Evolutionary conservation across 2,113 vertebrate species (phyloP).

Genomic region (Periophthalmus modestus): DNA sequence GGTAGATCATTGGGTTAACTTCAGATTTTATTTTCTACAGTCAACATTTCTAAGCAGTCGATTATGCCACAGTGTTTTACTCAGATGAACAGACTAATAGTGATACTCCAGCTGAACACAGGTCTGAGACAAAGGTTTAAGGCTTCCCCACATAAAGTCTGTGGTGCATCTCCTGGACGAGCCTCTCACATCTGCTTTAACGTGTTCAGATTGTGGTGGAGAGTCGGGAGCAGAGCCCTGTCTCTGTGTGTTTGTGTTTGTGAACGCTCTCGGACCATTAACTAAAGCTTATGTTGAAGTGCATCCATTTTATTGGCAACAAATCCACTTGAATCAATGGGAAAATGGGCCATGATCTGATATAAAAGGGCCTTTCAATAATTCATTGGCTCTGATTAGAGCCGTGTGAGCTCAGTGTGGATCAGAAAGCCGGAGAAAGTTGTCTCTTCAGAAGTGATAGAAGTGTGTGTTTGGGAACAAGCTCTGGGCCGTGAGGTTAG

Average conservation of each 20-base stretch:
- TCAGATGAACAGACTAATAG: too few species aligned
- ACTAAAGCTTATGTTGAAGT: slow-evolving; percentile 50
- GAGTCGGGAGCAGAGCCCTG: too few species aligned
- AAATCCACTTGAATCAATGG: slow-evolving; percentile 45
- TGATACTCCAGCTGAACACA: too few species aligned
- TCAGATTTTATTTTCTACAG: too few species aligned
- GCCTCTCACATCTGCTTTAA: slow-evolving; percentile 13
- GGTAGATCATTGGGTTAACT: too few species aligned
- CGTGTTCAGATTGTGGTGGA: neutral
- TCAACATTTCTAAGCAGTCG: too few species aligned
- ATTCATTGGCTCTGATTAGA: slow-evolving; percentile 70
- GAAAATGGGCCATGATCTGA: slow-evolving; percentile 76
- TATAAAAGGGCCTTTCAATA: slow-evolving; percentile 72
- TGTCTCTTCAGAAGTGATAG: slow-evolving; percentile 19
- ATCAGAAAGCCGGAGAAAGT: slow-evolving; percentile 19
- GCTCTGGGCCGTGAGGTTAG: slow-evolving; percentile 28
- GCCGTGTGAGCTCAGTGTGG: slow-evolving; percentile 47
- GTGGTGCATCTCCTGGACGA: slow-evolving; percentile 3
- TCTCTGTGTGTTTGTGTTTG: too few species aligned
- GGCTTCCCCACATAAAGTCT: too few species aligned
- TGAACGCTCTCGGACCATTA: slow-evolving; percentile 22
- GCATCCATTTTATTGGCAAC: slow-evolving; percentile 63
- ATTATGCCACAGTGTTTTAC: too few species aligned
- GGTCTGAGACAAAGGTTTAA: too few species aligned
- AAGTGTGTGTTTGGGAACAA: slow-evolving; percentile 48